Evolutionary conservation across 2,888 invertebrate species (phyloP).

Genomic region (Cyclophora punctaria): DNA sequence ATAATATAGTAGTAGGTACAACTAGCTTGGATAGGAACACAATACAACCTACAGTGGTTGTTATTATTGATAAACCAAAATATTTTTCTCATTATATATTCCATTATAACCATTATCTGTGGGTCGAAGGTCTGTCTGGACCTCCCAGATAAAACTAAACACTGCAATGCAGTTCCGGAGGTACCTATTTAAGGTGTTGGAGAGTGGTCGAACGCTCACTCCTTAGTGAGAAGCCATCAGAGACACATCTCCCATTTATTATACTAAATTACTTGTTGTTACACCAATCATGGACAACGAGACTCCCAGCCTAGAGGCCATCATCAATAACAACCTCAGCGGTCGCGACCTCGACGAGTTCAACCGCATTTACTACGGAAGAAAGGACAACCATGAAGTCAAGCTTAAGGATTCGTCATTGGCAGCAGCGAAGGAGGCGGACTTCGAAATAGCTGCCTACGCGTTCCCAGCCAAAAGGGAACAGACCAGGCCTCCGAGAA

Average conservation of each 20-base stretch:
- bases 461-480: slow-evolving; percentile 64
- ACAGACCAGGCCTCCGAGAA: slow-evolving; percentile 78
- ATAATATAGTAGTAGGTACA: too few relatives aligned
- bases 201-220: slow-evolving; percentile 30
- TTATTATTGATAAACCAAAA: slow-evolving; percentile 36
- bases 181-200: slow-evolving; percentile 46
- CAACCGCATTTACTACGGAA: slow-evolving; percentile 63
- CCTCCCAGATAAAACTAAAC: slow-evolving; percentile 42
- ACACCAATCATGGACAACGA: slow-evolving; percentile 54
- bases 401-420: slow-evolving; percentile 63
- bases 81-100: slow-evolving; percentile 38
- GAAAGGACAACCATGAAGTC: slow-evolving; percentile 52
- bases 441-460: slow-evolving; percentile 70
- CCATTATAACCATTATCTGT: slow-evolving; percentile 36
- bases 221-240: slow-evolving; percentile 21
- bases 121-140: slow-evolving; percentile 59
- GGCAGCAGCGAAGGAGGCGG: slow-evolving; percentile 71
- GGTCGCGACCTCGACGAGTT: slow-evolving; percentile 63
- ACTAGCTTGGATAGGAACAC: too few relatives aligned
- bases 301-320: slow-evolving; percentile 59
- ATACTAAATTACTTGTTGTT: slow-evolving; percentile 1
- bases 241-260: slow-evolving; percentile 5
- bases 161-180: slow-evolving; percentile 28
- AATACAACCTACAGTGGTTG: too few relatives aligned
- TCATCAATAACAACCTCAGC: slow-evolving; percentile 57